Evolutionary conservation across 2,888 invertebrate genomes (phyloP), one percentile per base, ranked within the genome.

Genomic region (Xanthorhoe designata): DNA sequence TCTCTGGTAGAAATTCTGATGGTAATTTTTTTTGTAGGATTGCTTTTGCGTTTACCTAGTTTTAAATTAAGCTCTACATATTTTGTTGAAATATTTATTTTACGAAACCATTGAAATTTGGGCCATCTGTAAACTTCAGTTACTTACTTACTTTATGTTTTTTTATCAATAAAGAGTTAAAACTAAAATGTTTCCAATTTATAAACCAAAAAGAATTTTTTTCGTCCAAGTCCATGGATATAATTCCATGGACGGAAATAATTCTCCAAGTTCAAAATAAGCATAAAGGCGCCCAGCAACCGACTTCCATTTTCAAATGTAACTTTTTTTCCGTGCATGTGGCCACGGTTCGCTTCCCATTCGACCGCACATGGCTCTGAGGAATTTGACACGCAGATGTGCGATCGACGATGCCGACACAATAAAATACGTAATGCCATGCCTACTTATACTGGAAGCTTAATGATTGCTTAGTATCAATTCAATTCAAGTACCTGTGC

Each of bases 351-450:
- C 85, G 91, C 75, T 92, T 91, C 91, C 90, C 92, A 90, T 87
- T 87, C 68, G 84, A 85, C 84, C 86, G 91, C 92, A 93, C 92
- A 93, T 92, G 92, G 90, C 91, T 82, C 79, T 76, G 75, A 88
- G 92, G 92, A 92, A 93, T 93, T 92, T 87, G 91, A 92, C 91
- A 90, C 91, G 92, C 92, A 93, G 92, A 92, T 92, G 92, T 89
- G 86, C 87, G 86, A 50, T 19, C 42, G 85, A 81, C 83, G 82
- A 78, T 74, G 62, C 67, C 65, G 83, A 85, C 84, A 86, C 80
- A 83, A 88, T 90, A 88, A 90, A 89, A 90, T 89, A 86, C 88
- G 86, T 87, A 89, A 88, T 89, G 87, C 38, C 82, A 86, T 82
- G 80, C 79, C 81, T 73, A 81, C 73, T 80, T 79, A 80, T 79